Evolutionary conservation across 2,113 vertebrate species (phyloP).

Genomic region (Cephalopholis sonnerati): DNA sequence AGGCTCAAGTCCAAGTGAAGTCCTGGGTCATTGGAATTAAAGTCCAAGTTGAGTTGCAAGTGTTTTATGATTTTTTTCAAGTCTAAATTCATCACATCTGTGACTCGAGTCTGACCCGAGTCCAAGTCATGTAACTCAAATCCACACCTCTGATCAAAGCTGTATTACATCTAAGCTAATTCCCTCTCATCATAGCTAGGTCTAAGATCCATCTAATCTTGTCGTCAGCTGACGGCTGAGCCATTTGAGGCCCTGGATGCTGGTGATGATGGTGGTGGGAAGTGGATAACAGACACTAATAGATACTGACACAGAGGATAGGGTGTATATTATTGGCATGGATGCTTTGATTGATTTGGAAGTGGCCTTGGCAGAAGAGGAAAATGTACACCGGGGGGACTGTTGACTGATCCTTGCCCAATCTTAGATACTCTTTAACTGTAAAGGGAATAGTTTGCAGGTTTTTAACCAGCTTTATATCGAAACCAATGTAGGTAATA

Average conservation of each 20-base stretch:
- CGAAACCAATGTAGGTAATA: too few species aligned
- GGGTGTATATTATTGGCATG: background rate
- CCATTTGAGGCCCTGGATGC: background rate
- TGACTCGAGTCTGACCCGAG: too few species aligned
- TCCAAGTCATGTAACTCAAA: too few species aligned
- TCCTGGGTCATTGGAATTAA: too few species aligned
- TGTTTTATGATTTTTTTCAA: too few species aligned
- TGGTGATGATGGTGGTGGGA: background rate
- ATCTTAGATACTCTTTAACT: background rate
- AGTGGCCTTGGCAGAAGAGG: background rate
- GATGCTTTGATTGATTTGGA: background rate
- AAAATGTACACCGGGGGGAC: background rate
- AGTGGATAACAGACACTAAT: background rate
- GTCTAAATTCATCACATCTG: too few species aligned
- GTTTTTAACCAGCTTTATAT: too few species aligned
- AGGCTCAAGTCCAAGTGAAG: too few species aligned
- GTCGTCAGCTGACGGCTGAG: background rate
- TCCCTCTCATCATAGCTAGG: background rate
- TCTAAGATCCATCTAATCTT: background rate
- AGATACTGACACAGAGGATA: background rate
- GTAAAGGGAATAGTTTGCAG: too few species aligned
- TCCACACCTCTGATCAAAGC: background rate
- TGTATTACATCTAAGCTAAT: background rate
- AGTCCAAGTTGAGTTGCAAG: too few species aligned
- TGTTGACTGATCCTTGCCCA: background rate